Conservation (phyloP, 2,797 vertebrate species). For the Sebastes minor region DNA sequence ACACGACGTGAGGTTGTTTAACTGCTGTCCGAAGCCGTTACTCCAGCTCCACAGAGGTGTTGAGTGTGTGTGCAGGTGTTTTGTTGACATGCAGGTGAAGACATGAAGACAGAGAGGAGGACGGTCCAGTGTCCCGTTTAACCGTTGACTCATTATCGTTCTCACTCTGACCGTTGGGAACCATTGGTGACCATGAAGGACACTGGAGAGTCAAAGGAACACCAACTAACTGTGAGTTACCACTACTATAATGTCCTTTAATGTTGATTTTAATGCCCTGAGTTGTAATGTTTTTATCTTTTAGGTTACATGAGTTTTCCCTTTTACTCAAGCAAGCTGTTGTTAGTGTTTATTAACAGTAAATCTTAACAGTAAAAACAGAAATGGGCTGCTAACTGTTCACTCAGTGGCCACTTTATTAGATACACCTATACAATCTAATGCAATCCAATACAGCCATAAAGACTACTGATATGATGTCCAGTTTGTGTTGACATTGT, state of each 20-base stretch:
- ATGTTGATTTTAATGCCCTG: no score
- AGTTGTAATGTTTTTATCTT: no score
- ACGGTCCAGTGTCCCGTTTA: constrained; percentile 25
- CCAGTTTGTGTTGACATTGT: background rate
- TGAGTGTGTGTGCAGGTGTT: constrained; percentile 1
- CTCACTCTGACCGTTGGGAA: background rate
- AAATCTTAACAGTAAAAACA: no score
- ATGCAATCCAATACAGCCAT: background rate
- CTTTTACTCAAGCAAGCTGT: no score
- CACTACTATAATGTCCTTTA: no score
- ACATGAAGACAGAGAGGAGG: constrained; percentile 2
- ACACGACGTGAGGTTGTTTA: background rate
- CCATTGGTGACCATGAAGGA: constrained; percentile 84
- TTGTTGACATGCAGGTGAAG: constrained; percentile 26
- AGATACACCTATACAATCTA: background rate
- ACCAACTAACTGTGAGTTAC: constrained; percentile 86
- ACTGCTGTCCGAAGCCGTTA: background rate
- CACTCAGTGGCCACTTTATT: background rate
- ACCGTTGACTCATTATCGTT: constrained; percentile 18
- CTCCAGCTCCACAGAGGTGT: background rate
- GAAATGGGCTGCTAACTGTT: background rate
- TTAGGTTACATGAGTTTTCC: no score
- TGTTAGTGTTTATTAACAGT: no score
- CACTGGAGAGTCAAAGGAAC: constrained; percentile 87
- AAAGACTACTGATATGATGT: background rate